Evolutionary conservation across 2,888 invertebrate species (phyloP), one percentile per base, ranked within the genome.

Genomic region (Lithophane semibrunnea): DNA sequence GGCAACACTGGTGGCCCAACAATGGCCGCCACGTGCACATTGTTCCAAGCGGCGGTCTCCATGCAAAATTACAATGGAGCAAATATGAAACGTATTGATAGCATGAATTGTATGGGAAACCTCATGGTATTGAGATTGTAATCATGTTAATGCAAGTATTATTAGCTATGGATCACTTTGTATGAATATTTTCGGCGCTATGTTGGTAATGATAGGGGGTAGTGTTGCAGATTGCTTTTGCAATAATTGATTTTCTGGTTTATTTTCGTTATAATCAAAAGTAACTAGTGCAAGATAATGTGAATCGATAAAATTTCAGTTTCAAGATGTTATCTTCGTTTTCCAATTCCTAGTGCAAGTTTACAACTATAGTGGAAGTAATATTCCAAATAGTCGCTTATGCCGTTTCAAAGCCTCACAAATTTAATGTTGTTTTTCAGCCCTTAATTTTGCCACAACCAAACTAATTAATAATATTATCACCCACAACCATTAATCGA

Each of bases 21-120:
- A 93, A 93, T 90, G 86, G 86, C 82, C 60, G 89, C 75, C 89
- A 88, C 93, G 93, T 90, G 94, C 77, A 88, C 86, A 89, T 90
- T 92, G 90, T 89, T 87, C 86, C 85, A 84, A 70, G 1, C 54
- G 58, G 13, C 72, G 58, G 61, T 52, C 73, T 82, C 81, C 85
- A 82, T 83, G 84, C 86, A 86, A 86, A 88, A 83, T 82, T 81
- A 83, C 87, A 90, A 93, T 90, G 87, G 89, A 90, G 91, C 90
- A 91, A 93, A 94, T 94, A 92, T 90, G 90, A 92, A 92, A 91
- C 91, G 90, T 91, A 94, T 94, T 92, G 91, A 91, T 91, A 88
- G 65, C 64, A 75, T 80, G 73, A 72, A 80, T 83, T 91, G 86
- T 91, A 93, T 90, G 76, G 86, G 94, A 94, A 94, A 90, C 94